Conservation (phyloP, 2,113 vertebrate species). For the Eira barbara region DNA sequence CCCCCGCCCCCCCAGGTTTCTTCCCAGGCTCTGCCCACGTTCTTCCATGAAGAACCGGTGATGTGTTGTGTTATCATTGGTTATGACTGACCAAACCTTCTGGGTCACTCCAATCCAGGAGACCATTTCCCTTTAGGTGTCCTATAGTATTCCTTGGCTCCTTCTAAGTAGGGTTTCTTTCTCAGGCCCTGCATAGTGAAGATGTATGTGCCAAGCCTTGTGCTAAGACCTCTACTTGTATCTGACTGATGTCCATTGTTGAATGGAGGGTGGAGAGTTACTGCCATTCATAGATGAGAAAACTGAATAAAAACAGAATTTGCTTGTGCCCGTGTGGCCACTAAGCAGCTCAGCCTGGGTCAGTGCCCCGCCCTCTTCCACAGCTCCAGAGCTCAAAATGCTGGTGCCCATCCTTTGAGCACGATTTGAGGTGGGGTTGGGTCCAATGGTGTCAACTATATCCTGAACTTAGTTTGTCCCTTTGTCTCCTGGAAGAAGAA, state of each 20-base stretch:
- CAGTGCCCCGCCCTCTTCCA: neutral
- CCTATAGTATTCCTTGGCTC: neutral
- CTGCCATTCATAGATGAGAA: neutral
- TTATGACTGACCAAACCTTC: neutral
- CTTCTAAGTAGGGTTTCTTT: neutral
- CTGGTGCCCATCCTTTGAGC: neutral
- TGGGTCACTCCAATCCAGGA: neutral
- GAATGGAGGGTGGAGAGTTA: neutral
- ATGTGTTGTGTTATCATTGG: rapidly evolving
- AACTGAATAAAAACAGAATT: neutral
- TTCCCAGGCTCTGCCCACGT: too few relatives aligned
- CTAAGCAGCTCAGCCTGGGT: neutral
- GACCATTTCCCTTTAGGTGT: neutral
- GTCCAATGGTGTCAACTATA: neutral
- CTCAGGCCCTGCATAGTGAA: neutral
- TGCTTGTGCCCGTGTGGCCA: neutral
- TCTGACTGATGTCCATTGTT: too few relatives aligned
- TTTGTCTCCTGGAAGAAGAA: neutral
- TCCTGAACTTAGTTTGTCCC: neutral
- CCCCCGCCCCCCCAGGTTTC: rapidly evolving
- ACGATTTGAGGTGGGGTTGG: too few relatives aligned
- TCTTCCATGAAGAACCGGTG: neutral
- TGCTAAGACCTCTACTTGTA: neutral
- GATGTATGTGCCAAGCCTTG: neutral
- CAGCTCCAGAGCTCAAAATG: neutral